Evolutionary conservation across 2,888 invertebrate species (phyloP).

Genomic region (Steromphala cineraria): DNA sequence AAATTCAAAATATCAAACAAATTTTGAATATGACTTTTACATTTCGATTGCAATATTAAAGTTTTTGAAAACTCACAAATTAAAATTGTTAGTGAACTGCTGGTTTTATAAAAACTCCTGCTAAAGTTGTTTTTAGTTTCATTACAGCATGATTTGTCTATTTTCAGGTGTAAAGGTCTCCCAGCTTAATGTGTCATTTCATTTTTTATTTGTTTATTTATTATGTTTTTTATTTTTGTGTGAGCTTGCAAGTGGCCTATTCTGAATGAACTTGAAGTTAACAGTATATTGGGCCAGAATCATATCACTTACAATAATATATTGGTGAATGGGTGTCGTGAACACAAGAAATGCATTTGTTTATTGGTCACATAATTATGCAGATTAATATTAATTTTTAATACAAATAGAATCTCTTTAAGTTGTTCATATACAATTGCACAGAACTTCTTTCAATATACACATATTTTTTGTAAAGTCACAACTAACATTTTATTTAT

Average conservation of each 20-base stretch:
- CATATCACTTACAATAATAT: neutral
- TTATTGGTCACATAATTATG: neutral
- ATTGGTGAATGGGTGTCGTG: constrained; percentile 10
- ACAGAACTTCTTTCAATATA: constrained; percentile 7
- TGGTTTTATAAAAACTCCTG: too few relatives aligned
- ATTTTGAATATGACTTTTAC: too few relatives aligned
- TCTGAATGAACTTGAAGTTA: neutral
- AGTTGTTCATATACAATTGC: constrained; percentile 16
- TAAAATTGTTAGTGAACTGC: too few relatives aligned
- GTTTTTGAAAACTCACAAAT: too few relatives aligned
- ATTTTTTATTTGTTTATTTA: constrained; percentile 2
- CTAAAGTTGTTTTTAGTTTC: neutral
- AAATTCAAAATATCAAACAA: too few relatives aligned
- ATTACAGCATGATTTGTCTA: constrained; percentile 2
- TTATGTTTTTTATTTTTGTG: neutral
- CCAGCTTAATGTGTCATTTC: constrained; percentile 4
- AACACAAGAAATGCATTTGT: neutral
- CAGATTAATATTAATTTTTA: constrained; percentile 18
- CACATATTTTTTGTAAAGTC: constrained; percentile 14
- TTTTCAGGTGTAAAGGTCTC: neutral
- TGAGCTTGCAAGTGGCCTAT: neutral
- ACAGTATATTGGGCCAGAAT: neutral
- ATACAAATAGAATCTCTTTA: constrained; percentile 16
- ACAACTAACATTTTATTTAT: constrained; percentile 15
- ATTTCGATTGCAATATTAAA: too few relatives aligned